These are phyloP conservation scores for Ailuropoda melanoleuca DNA, from an alignment of 2,113 vertebrate species.

Conservation along the genomic window DNA sequence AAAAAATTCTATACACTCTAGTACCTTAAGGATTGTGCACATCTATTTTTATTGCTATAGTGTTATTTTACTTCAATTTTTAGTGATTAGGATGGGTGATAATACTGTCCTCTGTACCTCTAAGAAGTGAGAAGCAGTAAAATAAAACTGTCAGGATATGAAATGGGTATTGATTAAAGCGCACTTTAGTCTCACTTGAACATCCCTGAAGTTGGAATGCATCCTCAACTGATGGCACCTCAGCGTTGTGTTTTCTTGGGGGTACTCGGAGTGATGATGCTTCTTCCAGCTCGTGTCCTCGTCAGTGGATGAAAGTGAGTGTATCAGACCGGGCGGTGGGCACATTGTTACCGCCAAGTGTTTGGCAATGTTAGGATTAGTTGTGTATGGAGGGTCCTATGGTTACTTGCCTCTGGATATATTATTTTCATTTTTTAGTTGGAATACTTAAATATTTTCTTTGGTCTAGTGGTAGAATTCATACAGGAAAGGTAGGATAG, in stretches of 20 bases:
- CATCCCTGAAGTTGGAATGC: background rate
- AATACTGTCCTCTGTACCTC: background rate
- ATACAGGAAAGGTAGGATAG: background rate
- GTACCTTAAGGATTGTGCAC: background rate
- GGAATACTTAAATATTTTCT: background rate
- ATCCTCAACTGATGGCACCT: background rate
- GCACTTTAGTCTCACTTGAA: background rate
- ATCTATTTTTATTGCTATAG: slow-evolving; percentile 33
- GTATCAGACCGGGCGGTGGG: background rate
- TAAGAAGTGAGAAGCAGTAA: background rate
- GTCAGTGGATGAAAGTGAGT: background rate
- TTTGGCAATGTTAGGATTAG: background rate
- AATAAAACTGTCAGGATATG: background rate
- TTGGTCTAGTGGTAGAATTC: background rate
- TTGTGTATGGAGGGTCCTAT: background rate
- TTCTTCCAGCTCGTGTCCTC: background rate
- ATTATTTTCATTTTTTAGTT: background rate
- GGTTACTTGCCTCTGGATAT: background rate
- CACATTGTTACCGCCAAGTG: background rate
- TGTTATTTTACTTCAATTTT: background rate
- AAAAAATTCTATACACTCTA: background rate
- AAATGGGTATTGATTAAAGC: background rate
- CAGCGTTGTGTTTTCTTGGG: background rate
- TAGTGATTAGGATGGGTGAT: background rate
- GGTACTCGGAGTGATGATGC: background rate